Conservation (phyloP, 2,888 invertebrate genomes). For the Lasioglossum marginatum region DNA sequence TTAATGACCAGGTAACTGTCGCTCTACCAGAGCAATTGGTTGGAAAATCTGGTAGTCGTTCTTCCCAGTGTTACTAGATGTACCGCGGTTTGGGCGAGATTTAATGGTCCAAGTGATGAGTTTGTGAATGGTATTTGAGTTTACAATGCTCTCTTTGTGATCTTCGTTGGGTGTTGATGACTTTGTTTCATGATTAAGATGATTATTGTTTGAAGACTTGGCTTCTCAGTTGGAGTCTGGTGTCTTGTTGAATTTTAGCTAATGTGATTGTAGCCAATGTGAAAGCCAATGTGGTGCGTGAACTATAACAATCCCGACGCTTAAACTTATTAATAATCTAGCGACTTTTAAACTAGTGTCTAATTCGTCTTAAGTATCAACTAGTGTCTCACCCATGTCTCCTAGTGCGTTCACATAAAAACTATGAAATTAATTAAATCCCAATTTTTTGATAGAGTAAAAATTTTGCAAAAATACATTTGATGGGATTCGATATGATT, state of each 20-base stretch:
- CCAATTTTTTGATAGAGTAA: no score
- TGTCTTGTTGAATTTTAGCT: background rate
- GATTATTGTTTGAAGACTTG: background rate
- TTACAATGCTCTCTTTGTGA: background rate
- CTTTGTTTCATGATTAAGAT: background rate
- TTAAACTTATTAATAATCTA: no score
- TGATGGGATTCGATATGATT: no score
- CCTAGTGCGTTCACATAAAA: no score
- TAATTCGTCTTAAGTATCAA: no score
- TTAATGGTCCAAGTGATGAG: background rate
- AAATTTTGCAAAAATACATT: no score
- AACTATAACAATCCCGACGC: no score
- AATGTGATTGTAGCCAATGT: no score
- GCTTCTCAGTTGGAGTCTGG: background rate
- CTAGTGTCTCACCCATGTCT: no score
- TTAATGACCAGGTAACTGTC: background rate
- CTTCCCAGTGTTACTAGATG: background rate
- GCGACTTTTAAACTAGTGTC: no score
- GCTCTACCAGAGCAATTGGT: background rate
- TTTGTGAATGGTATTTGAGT: background rate
- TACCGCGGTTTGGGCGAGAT: background rate
- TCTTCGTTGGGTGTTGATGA: background rate
- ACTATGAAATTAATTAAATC: no score
- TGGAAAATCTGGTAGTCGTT: background rate
- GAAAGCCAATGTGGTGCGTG: no score